Conservation (phyloP, 2,113 vertebrate genomes). For the Menidia beryllina region DNA sequence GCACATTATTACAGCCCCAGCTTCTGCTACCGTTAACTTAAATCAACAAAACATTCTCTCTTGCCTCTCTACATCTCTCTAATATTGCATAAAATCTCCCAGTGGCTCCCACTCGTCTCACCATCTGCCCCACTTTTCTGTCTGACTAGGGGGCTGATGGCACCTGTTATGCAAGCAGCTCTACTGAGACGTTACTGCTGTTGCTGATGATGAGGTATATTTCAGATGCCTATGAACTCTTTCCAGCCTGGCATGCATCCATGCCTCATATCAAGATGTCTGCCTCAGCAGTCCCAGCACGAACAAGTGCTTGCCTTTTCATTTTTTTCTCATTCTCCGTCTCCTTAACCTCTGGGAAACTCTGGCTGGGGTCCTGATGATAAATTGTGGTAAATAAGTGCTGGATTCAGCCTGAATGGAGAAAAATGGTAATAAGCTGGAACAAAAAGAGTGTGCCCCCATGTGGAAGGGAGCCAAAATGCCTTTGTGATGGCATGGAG, state of each 20-base stretch:
- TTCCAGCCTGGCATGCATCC: constrained; percentile 61
- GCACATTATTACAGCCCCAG: constrained; percentile 21
- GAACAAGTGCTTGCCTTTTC: constrained; percentile 68
- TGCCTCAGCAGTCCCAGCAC: constrained; percentile 50
- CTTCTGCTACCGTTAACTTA: constrained; percentile 14
- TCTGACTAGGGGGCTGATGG: constrained; percentile 23
- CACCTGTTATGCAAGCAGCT: constrained; percentile 50
- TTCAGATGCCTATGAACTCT: constrained; percentile 40
- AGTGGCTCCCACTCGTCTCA: constrained; percentile 4
- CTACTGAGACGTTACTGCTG: constrained; percentile 31
- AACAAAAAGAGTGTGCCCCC: constrained; percentile 30
- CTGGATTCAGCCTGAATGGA: constrained; percentile 43
- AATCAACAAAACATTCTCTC: constrained; percentile 17
- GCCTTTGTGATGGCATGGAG: background rate
- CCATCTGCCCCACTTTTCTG: constrained; percentile 41
- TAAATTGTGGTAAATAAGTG: constrained; percentile 58
- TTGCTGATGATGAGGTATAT: constrained; percentile 53
- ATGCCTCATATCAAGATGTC: constrained; percentile 59
- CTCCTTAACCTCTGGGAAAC: constrained; percentile 33
- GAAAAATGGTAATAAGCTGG: constrained; percentile 38
- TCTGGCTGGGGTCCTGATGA: constrained; percentile 24
- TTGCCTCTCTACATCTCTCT: constrained; percentile 3
- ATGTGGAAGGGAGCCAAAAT: constrained; percentile 28
- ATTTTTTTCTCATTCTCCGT: constrained; percentile 62
- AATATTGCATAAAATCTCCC: constrained; percentile 41